Base-by-base conservation (phyloP, 2,888 invertebrate species). In the Eupelmus urozonus region DNA sequence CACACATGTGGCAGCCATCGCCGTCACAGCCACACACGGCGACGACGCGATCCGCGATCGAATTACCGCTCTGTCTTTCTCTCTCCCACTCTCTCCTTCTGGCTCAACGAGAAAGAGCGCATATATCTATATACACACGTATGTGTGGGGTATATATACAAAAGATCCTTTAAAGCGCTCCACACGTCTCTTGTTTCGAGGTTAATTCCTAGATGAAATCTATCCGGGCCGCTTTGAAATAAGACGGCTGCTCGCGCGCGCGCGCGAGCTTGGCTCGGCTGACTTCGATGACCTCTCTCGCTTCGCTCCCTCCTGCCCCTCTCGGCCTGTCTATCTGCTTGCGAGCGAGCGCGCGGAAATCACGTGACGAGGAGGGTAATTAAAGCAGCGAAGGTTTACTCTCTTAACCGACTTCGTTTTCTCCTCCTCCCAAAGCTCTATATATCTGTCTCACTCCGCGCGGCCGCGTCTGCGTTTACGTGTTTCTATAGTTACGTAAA, bases 1-100 rank as follows among this genome's bases (percentile, higher is more conserved):
- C 40, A 16, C n/a, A n/a, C 71, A 81, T 80, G 82, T 81, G 81
- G 81, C 80, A 82, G 81, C 80, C 82, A 81, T 72, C 53, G n/a
- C n/a, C n/a, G 34, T 34, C 34, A 45, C 9, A 45, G 45, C 63
- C 79, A 55, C 80, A 27, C 66, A 53, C 34, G 29, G 80, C 81
- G 79, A 69, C 77, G 70, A 72, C 78, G 79, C 49, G 65, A 73
- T 79, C 72, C 77, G 49, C 77, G 80, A 76, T 62, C 76, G 78
- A 78, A 74, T 79, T 78, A 65, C 77, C 60, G 72, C 74, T 73
- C 77, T 65, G n/a, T n/a, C n/a, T n/a, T n/a, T n/a, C n/a, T n/a
- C n/a, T n/a, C n/a, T n/a, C n/a, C n/a, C n/a, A n/a, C n/a, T n/a
- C n/a, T n/a, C n/a, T n/a, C n/a, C n/a, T n/a, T n/a, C n/a, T n/a